phyloP scores from a whole-genome alignment of 2,888 invertebrate genomes.

The Lobophora halterata region DNA sequence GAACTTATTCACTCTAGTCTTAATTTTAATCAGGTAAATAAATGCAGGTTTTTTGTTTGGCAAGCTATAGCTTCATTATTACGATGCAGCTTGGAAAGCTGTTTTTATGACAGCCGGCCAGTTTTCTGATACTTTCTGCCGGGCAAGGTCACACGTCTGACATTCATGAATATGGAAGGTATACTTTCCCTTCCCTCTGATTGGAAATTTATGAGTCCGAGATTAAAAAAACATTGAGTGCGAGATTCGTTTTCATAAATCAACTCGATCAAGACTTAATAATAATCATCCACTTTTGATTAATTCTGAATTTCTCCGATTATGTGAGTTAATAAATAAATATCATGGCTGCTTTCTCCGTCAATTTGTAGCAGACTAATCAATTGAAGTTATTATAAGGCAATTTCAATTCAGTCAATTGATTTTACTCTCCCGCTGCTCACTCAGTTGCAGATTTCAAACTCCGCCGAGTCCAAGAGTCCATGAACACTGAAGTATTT shows the following conservation, averaged over 20 bases:
- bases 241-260: constrained; percentile 11
- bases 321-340: no score
- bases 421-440: no score
- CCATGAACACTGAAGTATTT: no score
- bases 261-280: constrained; percentile 6
- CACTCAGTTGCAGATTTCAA: no score
- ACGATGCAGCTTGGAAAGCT: neutral
- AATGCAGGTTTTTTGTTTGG: no score
- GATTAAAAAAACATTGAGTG: no score
- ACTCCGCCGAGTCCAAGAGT: no score
- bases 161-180: constrained; percentile 21
- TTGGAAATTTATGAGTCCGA: constrained; percentile 27
- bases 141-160: constrained; percentile 21
- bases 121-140: no score
- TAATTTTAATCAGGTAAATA: no score
- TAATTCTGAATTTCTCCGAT: constrained; percentile 17
- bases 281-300: constrained; percentile 15
- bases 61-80: no score
- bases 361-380: constrained; percentile 2
- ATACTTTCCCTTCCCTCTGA: constrained; percentile 27
- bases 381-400: neutral
- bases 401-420: no score
- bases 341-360: constrained; percentile 15
- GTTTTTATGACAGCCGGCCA: constrained; percentile 39
- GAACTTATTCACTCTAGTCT: no score